Percentiles rank a stretch among this genome's conserved stretches.
Evolutionary conservation across 2,797 vertebrate species (phyloP).

Genomic region (Siniperca undulata): DNA sequence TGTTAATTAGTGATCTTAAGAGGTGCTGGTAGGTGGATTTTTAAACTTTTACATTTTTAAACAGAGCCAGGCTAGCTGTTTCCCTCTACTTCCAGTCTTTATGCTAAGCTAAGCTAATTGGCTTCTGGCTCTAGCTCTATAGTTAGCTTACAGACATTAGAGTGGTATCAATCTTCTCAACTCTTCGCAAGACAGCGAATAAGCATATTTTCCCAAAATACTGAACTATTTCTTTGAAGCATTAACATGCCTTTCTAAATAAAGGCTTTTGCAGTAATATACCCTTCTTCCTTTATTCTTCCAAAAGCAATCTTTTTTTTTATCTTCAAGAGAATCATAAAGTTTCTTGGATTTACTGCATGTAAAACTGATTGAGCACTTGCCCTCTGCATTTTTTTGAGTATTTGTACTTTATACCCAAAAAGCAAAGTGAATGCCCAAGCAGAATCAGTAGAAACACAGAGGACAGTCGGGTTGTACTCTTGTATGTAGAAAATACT

Average conservation of each 20-base stretch:
- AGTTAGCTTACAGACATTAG: neutral
- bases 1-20: neutral
- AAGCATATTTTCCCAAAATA: neutral
- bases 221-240: neutral
- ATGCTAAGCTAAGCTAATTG: neutral
- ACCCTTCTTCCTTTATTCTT: neutral
- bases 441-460: neutral
- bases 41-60: neutral
- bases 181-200: no score
- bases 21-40: neutral
- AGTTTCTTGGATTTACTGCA: neutral
- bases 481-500: neutral
- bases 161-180: neutral
- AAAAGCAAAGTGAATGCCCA: conserved; percentile 7
- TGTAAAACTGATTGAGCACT: conserved; percentile 1
- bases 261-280: neutral
- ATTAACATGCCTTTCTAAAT: neutral
- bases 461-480: neutral
- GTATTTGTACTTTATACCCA: neutral
- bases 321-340: neutral
- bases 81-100: neutral
- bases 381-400: neutral
- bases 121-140: neutral
- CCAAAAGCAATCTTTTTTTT: neutral
- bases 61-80: no score